Evolutionary conservation across 2,888 invertebrate genomes (phyloP), one percentile per base, ranked within the genome.

Genomic region (Cataglyphis rosenhaueri): DNA sequence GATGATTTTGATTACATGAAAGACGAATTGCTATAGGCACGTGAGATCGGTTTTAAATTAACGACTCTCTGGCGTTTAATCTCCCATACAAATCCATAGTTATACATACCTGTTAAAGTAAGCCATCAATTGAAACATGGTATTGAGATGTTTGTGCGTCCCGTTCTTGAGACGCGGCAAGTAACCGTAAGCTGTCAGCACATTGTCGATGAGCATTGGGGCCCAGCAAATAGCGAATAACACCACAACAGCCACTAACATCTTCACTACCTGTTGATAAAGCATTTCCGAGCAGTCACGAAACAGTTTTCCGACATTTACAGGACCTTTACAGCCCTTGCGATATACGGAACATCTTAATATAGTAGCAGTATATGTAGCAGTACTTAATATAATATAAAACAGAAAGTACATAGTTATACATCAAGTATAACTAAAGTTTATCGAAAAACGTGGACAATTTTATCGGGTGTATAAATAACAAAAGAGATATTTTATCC

Each of bases 221-320:
- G 96, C 95, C 97, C 97, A 97, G 92, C 97, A 97, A 65, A 97
- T 92, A 29, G 96, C 95, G 93, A 97, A 97, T 48, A 97, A 94
- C 0, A 96, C 95, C 59, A 97, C 96, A 25, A 97, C 96, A 0
- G 96, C 96, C 1, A 97, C 96, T 88, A 97, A 94, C 97, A 97
- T 97, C 93, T 96, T 96, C 87, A 97, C 96, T n/a, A 97, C 97
- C 96, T 97, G 95, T 48, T 12, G 29, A 68, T 12, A 9, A 5
- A 35, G 38, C 12, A 35, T 12, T 52, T 75, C 18, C 9, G 0
- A 52, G 18, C 12, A n/a, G 9, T 76, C 38, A n/a, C n/a, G 55
- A 6, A 76, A 12, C 38, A 12, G n/a, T 38, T 62, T 81, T 55
- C 35, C 18, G 35, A 65, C 48, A 35, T 10, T 74, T 48, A 41